phyloP scores from a whole-genome alignment of 2,888 invertebrate species.

The Leucoma salicis region DNA sequence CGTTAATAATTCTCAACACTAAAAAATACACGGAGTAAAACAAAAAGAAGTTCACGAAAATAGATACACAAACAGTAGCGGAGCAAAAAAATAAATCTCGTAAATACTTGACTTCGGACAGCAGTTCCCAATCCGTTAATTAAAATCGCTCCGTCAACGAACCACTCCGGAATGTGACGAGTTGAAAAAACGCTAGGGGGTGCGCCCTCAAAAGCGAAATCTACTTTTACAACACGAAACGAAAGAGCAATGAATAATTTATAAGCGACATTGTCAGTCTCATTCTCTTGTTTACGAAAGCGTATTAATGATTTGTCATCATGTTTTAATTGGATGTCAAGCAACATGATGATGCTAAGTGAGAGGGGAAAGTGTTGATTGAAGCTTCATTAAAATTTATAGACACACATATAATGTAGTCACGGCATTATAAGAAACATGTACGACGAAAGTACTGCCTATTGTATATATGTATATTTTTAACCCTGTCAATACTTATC shows the following conservation, averaged over 20 bases:
- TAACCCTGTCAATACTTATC: too few relatives aligned
- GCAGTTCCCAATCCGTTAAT: conserved; percentile 34
- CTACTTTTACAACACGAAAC: conserved; percentile 49
- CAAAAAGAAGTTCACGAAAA: conserved; percentile 17
- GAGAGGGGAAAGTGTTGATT: conserved; percentile 9
- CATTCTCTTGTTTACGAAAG: conserved; percentile 26
- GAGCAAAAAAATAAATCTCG: conserved; percentile 3
- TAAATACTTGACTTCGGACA: conserved; percentile 27
- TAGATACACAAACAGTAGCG: conserved; percentile 23
- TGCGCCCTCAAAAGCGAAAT: conserved; percentile 50
- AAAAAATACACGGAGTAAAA: conserved; percentile 8
- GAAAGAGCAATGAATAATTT: conserved; percentile 55
- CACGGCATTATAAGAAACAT: too few relatives aligned
- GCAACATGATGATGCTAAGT: conserved; percentile 14
- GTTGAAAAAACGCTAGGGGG: conserved; percentile 30
- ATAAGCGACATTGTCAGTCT: conserved; percentile 31
- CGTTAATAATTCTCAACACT: not conserved
- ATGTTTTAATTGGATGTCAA: conserved; percentile 33
- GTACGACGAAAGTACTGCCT: too few relatives aligned
- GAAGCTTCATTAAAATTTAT: conserved; percentile 17
- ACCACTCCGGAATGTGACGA: conserved; percentile 28
- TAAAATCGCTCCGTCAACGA: conserved; percentile 29
- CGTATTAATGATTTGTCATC: conserved; percentile 35
- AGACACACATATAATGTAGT: not conserved
- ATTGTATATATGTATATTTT: too few relatives aligned